Base-by-base conservation (phyloP, 1,140 invertebrate species). In the Telenomus remus region DNA sequence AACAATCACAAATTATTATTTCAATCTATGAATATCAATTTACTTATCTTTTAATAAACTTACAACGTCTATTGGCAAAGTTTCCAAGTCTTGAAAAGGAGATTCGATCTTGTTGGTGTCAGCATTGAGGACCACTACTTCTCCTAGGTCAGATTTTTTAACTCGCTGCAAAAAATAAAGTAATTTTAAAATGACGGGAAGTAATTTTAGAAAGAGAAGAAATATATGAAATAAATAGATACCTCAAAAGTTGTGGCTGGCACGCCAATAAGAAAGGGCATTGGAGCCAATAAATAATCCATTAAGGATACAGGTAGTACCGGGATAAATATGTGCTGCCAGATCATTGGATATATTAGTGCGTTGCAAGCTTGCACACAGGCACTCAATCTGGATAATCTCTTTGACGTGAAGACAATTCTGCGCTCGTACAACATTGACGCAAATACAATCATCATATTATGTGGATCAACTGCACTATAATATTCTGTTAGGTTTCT, bases 291-390 rank as follows among this genome's bases (percentile, higher is more conserved):
- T 68, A 98, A 89, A 89, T 98, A 98, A 87, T 98, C 97, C 61
- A 95, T 92, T 37, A 98, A 90, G 78, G 93, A 91, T 79, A 92
- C 90, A 12, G 97, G 97, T 70, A 99, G 85, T 71, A 98, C 93
- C 27, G 97, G 97, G 85, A 99, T 98, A 83, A 96, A 98, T 81
- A 99, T 96, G 82, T 98, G 96, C 86, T 99, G 97, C 97, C 97
- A 99, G 76, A 94, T 93, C 96, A 99, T 98, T 4, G 97, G 97
- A 88, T 98, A 98, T 27, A 99, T 91, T 33, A 98, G 91, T 61
- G 95, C 92, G 84, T 97, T 97, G 6, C 96, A 95, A 4, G 97
- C 96, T 87, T 98, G 96, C 12, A 98, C 95, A 82, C 97, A 97
- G 0, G 96, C 95, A 70, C 95, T 96, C 43, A 99, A 88, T 61